Percentiles rank a stretch among this genome's conserved stretches.
phyloP scores from a whole-genome alignment of 2,797 vertebrate species.

The Cyprinella venusta region DNA sequence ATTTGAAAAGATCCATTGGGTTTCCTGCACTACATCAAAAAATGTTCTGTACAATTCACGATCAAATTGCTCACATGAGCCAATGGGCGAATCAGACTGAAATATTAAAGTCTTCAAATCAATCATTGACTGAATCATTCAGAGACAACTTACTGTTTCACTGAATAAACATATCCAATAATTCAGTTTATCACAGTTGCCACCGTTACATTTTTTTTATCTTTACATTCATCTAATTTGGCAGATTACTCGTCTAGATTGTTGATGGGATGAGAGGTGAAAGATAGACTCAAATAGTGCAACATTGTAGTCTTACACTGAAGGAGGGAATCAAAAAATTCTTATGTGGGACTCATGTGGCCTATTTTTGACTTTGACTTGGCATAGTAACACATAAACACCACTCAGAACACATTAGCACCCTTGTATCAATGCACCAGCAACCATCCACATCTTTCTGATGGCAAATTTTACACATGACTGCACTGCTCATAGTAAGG shows the following conservation, averaged over 20 bases:
- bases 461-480: neutral
- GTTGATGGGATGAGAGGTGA: neutral
- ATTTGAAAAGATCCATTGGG: slow-evolving; percentile 9
- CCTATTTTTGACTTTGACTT: neutral
- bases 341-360: neutral
- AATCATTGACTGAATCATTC: neutral
- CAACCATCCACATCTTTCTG: neutral
- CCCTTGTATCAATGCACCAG: neutral
- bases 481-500: no score
- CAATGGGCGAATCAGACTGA: neutral
- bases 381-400: neutral
- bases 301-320: neutral
- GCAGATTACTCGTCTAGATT: neutral
- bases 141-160: neutral
- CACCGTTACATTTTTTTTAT: neutral
- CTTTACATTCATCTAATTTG: neutral
- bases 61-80: neutral
- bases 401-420: neutral
- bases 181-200: neutral
- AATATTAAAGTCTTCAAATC: neutral
- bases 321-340: neutral
- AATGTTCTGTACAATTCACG: neutral
- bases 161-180: neutral
- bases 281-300: neutral
- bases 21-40: slow-evolving; percentile 4